Percentiles rank a stretch among this genome's conserved stretches.
phyloP scores from a whole-genome alignment of 2,888 invertebrate species.

The Volucella zonaria region DNA sequence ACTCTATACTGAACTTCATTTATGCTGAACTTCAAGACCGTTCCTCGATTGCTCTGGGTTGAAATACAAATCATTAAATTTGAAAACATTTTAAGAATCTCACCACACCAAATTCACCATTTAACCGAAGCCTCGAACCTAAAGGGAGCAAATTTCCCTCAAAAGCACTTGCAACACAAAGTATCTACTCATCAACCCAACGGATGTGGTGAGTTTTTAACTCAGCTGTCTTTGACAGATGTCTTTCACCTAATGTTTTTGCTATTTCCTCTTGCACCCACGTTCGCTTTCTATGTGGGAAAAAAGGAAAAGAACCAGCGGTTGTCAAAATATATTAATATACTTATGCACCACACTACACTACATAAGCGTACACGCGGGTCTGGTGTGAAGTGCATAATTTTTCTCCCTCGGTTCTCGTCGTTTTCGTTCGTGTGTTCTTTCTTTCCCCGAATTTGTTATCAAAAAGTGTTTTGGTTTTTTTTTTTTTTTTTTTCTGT shows the following conservation, averaged over 20 bases:
- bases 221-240: constrained; percentile 49
- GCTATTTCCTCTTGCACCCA: constrained; percentile 4
- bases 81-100: neutral
- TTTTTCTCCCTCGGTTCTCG: neutral
- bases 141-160: neutral
- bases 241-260: constrained; percentile 15
- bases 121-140: neutral
- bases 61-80: too few species aligned
- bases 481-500: too few species aligned
- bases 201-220: neutral
- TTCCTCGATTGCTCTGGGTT: too few species aligned
- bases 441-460: constrained; percentile 16
- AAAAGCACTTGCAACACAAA: neutral
- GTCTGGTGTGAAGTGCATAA: constrained; percentile 29
- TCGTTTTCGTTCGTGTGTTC: neutral
- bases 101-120: neutral
- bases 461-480: constrained; percentile 1
- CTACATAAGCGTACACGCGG: constrained; percentile 37
- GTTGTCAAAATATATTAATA: constrained; percentile 19
- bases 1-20: too few species aligned
- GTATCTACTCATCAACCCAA: neutral
- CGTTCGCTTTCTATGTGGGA: constrained; percentile 8
- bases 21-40: too few species aligned
- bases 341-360: constrained; percentile 5
- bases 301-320: constrained; percentile 4